Conservation (phyloP, 1,140 invertebrate species). For the Drosophila arizonae region DNA sequence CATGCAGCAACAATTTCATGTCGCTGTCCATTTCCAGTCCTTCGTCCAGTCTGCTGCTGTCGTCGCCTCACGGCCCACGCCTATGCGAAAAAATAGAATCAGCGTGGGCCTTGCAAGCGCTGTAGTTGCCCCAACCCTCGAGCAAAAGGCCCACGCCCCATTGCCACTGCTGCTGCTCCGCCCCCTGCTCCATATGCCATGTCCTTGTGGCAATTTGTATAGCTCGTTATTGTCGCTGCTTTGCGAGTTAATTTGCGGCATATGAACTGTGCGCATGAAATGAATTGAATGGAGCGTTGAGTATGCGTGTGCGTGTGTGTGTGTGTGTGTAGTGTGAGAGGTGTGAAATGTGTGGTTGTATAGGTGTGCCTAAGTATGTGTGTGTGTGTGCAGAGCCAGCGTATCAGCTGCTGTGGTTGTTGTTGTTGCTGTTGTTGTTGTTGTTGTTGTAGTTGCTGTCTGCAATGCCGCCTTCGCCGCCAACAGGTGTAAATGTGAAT, state of each 20-base stretch:
- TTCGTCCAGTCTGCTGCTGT: conserved; percentile 23
- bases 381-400: neutral
- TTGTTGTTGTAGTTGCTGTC: conserved; percentile 36
- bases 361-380: neutral
- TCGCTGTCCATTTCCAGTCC: neutral
- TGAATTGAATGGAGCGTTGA: conserved; percentile 45
- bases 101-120: conserved; percentile 1
- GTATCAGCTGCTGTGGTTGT: conserved; percentile 11
- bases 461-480: conserved; percentile 35
- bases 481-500: conserved; percentile 82
- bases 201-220: conserved; percentile 24
- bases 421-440: conserved; percentile 39
- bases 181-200: neutral
- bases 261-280: conserved; percentile 58
- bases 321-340: conserved; percentile 6
- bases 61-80: conserved; percentile 16
- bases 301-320: conserved; percentile 5
- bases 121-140: neutral
- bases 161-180: neutral
- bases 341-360: conserved; percentile 12
- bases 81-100: conserved; percentile 5
- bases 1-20: too few relatives aligned
- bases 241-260: conserved; percentile 63
- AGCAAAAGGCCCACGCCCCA: too few relatives aligned
- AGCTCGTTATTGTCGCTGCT: conserved; percentile 49